Evolutionary conservation across 2,113 vertebrate genomes (phyloP), one percentile per base, ranked within the genome.

Genomic region (Motacilla alba): DNA sequence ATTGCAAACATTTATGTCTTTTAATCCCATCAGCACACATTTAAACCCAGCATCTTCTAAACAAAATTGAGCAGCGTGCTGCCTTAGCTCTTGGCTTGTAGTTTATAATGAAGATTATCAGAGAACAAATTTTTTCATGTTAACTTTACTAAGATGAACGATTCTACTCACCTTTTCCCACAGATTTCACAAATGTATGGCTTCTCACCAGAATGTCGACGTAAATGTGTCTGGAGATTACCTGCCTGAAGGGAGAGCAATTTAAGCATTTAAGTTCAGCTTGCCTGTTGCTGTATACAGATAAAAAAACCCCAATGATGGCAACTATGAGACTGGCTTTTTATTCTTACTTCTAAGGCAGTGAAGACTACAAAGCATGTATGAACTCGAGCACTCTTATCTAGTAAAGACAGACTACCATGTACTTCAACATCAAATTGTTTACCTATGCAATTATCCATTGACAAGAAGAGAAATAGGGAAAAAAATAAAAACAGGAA

Each of bases 131-230:
- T 39, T 31, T 86, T 47, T 20, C 23, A 33, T 6, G n/a, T 41
- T 64, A 80, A 28, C 37, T 79, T 79, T 27, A 83, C 12, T 21
- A 33, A 46, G 46, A 41, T 30, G 30, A 81, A 31, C 23, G 83
- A 31, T 49, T 77, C 74, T 73, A 97, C 98, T 95, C 73, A 99
- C 99, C 99, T 99, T 98, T 99, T 99, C 43, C 99, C 99, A 85
- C 99, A 99, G 96, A 99, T 98, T 93, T 99, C 99, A 97, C 99
- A 99, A 93, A 99, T 99, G 96, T 99, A 99, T 2, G 99, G 99
- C 81, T 99, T 99, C 78, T 99, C 99, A 91, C 99, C 99, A 63
- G 99, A 99, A 91, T 99, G 99, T 53, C 99, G 98, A 22, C 99
- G 98, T 83, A 99, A 97, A 96, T 99, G 99, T 59, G 99, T 99